Evolutionary conservation across 2,888 invertebrate species (phyloP), one percentile per base, ranked within the genome.

Genomic region (Clivina fossor): DNA sequence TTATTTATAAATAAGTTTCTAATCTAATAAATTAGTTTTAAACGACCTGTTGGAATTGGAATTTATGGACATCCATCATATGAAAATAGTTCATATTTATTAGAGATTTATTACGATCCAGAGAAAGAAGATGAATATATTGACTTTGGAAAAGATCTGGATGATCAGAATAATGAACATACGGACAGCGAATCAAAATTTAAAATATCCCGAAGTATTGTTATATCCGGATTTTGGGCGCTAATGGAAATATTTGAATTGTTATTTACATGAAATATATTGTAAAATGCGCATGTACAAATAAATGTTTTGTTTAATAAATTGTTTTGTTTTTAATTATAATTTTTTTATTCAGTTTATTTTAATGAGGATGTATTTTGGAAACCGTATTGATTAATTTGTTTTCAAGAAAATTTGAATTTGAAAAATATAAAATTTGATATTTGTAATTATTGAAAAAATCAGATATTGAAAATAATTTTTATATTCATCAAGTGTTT

Each of bases 11-110:
- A 9, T 7, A 24, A 20, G 9, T 16, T 38, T 2, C 8, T 16
- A 38, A 20, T 19, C 22, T 48, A 15, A 37, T 51, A 26, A 8
- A 32, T 22, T 15, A 48, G 50, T 15, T 58, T 61, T 30, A 48
- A 56, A 28, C 37, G 56, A 33, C 61, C 61, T 3, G 50, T 56
- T 20, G 54, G 56, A 16, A 58, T 61, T 24, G 61, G 61, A 1
- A 57, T 61, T 4, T 61, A 59, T 33, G 61, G 61, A 9, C 51
- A 59, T 30, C 59, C 59, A 3, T 56, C 59, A 7, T 54, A 59
- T 11, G 57, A 54, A 19, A 53, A 43, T 28, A 57, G 58, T 37
- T 56, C 48, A 4, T 60, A 57, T 46, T 53, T 55, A 24, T 43
- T 60, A 30, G 56, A 51, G n/a, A 59, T 58, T 8, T 53, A 56